Conservation (phyloP, 1,140 invertebrate species). For the Lepidurus apus region DNA sequence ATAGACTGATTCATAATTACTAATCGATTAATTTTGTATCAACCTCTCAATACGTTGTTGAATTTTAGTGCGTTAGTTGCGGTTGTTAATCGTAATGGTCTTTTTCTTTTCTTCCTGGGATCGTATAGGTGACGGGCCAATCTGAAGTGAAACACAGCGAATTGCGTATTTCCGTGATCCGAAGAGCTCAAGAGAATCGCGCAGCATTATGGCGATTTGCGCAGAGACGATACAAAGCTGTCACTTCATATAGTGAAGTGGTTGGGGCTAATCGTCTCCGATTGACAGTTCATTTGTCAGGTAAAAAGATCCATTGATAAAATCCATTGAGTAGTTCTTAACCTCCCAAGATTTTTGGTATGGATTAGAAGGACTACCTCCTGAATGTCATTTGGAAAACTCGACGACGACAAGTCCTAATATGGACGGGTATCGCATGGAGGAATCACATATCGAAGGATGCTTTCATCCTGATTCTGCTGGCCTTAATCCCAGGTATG, state of each 20-base stretch:
- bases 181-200: conserved; percentile 22
- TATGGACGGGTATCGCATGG: background rate
- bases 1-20: no score
- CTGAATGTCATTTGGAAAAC: conserved; percentile 23
- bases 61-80: no score
- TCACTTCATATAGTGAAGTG: conserved; percentile 29
- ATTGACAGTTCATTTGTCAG: conserved; percentile 11
- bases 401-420: conserved; percentile 24
- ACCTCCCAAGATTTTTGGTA: background rate
- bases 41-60: no score
- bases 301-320: background rate
- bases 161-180: conserved; percentile 20
- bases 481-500: conserved; percentile 31
- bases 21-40: no score
- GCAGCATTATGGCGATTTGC: conserved; percentile 23
- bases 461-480: conserved; percentile 32
- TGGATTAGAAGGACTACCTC: background rate
- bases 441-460: conserved; percentile 26
- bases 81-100: background rate
- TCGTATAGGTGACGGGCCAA: conserved; percentile 31
- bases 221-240: conserved; percentile 30
- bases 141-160: conserved; percentile 28
- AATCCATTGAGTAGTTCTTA: background rate
- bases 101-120: background rate
- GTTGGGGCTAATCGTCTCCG: conserved; percentile 25